phyloP scores from a whole-genome alignment of 2,888 invertebrate genomes.

The Caenorhabditis wallacei region DNA sequence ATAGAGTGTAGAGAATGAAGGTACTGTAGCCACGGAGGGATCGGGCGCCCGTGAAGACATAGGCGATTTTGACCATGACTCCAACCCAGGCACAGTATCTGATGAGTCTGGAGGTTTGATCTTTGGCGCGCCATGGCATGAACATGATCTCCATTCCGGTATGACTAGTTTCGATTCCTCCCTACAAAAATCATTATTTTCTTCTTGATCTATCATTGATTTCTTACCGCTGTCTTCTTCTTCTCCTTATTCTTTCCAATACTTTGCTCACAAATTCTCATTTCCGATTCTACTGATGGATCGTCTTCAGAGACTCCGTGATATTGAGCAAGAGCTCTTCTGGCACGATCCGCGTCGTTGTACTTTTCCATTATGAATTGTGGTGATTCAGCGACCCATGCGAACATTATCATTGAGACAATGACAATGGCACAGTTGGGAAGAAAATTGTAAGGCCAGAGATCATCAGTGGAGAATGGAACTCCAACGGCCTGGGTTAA shows the following conservation, averaged over 20 bases:
- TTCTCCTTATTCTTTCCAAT: conserved; percentile 63
- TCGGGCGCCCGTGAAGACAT: conserved; percentile 74
- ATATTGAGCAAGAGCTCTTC: conserved; percentile 70
- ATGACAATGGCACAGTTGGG: conserved; percentile 65
- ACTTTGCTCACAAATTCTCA: conserved; percentile 65
- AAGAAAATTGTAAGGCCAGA: conserved; percentile 73
- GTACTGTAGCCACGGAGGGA: conserved; percentile 72
- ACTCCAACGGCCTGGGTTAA: conserved; percentile 70
- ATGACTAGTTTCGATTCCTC: conserved; percentile 49
- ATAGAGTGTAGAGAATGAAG: conserved; percentile 69
- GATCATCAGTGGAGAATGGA: conserved; percentile 69
- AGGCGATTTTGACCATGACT: conserved; percentile 75
- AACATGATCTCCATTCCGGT: conserved; percentile 72
- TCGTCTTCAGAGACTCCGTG: conserved; percentile 70
- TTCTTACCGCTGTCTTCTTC: conserved; percentile 28
- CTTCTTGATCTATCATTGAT: background rate
- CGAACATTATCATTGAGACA: conserved; percentile 65
- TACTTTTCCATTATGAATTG: conserved; percentile 70
- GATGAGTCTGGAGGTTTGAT: conserved; percentile 67
- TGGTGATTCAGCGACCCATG: conserved; percentile 68
- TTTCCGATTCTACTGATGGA: conserved; percentile 70
- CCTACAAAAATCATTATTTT: conserved; percentile 14
- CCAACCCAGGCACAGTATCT: conserved; percentile 74
- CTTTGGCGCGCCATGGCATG: conserved; percentile 73
- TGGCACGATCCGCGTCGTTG: conserved; percentile 66